phyloP scores from a whole-genome alignment of 2,888 invertebrate genomes.

The Drosophila testacea region DNA sequence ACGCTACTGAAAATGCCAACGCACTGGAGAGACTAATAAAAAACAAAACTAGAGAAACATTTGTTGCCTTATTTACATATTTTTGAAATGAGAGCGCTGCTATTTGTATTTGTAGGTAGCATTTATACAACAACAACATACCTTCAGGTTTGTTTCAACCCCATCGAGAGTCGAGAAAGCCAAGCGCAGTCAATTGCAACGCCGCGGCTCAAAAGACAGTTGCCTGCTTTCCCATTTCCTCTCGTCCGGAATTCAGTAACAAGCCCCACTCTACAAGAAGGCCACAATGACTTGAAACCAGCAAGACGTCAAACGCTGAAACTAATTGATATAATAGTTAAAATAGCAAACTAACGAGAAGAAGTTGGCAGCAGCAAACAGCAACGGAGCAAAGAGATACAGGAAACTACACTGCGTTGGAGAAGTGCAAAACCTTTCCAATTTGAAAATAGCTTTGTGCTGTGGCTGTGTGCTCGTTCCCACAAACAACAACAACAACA shows the following conservation, averaged over 20 bases:
- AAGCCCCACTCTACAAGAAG: conserved; percentile 14
- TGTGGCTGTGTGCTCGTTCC: conserved; percentile 73
- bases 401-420: conserved; percentile 56
- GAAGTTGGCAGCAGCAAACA: conserved; percentile 37
- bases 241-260: conserved; percentile 32
- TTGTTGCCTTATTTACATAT: conserved; percentile 67
- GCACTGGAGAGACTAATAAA: conserved; percentile 48
- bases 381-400: conserved; percentile 34
- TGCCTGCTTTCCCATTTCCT: conserved; percentile 43
- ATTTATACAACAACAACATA: conserved; percentile 17
- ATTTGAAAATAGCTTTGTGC: conserved; percentile 73
- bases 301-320: conserved; percentile 71
- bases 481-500: conserved; percentile 55
- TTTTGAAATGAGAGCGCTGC: conserved; percentile 60
- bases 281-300: conserved; percentile 41
- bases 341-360: conserved; percentile 80
- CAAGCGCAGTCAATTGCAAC: conserved; percentile 74
- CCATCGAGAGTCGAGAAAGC: conserved; percentile 52
- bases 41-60: conserved; percentile 28
- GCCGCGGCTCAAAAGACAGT: conserved; percentile 37
- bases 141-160: conserved; percentile 38
- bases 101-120: conserved; percentile 31
- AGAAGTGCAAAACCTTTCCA: conserved; percentile 80
- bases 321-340: conserved; percentile 80
- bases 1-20: conserved; percentile 67